Evolutionary conservation across 2,888 invertebrate genomes (phyloP), one percentile per base, ranked within the genome.

Genomic region (Ormyrus thymus): DNA sequence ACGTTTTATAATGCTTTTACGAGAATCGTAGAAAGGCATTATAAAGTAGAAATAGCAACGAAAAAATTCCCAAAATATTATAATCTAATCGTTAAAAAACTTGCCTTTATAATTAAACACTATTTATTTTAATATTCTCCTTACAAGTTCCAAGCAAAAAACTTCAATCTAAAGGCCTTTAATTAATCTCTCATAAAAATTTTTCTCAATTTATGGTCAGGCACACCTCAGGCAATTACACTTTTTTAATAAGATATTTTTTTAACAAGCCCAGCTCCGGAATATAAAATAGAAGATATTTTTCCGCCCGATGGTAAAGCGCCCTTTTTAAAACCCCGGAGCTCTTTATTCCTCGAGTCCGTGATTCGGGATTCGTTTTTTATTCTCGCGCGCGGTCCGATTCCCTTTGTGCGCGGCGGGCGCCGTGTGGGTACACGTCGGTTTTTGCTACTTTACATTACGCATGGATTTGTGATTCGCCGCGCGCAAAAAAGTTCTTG

Each of bases 401-500:
- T 55, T 68, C 64, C 50, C n/a, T 62, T 15, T 64, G n/a, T 64
- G 9, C 8, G 10, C 29, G 9, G 53, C 10, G 13, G 4, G 29
- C 29, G 4, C 29, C 29, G 11, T 13, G 15, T 50, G 51, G 7
- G 10, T 7, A 5, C 43, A n/a, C 13, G 50, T 15, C 13, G 3
- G 51, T 59, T 51, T 61, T 71, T 61, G 29, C 51, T 51, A 58
- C 50, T 59, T 71, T 61, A 51, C 51, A 71, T 59, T 51, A 59
- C 7, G 29, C 29, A 61, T 43, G 61, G 50, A 43, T 61, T 51
- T 51, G 29, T 15, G 13, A 71, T 71, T 59, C 50, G 5, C 61
- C n/a, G n/a, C 5, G 29, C 1, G 4, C 2, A 29, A 29, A 29
- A 29, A 29, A 29, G 29, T 29, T 29, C 29, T 29, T 29, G 29